Evolutionary conservation across 2,888 invertebrate genomes (phyloP).

Genomic region (Trachelus stipa): DNA sequence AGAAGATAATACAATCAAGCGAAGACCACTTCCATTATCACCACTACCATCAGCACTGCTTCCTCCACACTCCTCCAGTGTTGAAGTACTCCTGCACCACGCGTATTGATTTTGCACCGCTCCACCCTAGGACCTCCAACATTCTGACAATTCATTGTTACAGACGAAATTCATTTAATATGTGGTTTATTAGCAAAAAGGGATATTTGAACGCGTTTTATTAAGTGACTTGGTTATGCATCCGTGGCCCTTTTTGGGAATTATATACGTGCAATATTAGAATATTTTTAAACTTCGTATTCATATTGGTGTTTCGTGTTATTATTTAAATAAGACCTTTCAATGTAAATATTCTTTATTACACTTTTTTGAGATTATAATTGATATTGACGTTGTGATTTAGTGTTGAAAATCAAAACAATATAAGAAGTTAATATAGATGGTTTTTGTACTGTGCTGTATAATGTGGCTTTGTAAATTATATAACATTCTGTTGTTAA

Average conservation of each 20-base stretch:
- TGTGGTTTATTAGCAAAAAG: background rate
- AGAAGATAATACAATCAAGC: background rate
- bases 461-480: background rate
- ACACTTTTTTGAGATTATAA: background rate
- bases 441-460: background rate
- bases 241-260: background rate
- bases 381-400: background rate
- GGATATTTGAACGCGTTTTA: background rate
- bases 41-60: slow-evolving; percentile 24
- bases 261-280: background rate
- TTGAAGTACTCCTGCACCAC: slow-evolving; percentile 20
- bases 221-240: background rate
- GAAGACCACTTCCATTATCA: background rate
- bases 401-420: background rate
- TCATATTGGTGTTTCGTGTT: background rate
- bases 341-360: too few relatives aligned
- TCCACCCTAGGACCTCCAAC: slow-evolving; percentile 32
- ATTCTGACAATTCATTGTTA: background rate
- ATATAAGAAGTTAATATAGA: background rate
- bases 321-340: too few relatives aligned
- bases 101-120: slow-evolving; percentile 53
- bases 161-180: background rate
- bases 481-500: background rate
- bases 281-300: background rate
- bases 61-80: background rate